These are phyloP conservation scores for Serilophus lunatus DNA, from an alignment of 2,113 vertebrate species.

Conservation along the genomic window DNA sequence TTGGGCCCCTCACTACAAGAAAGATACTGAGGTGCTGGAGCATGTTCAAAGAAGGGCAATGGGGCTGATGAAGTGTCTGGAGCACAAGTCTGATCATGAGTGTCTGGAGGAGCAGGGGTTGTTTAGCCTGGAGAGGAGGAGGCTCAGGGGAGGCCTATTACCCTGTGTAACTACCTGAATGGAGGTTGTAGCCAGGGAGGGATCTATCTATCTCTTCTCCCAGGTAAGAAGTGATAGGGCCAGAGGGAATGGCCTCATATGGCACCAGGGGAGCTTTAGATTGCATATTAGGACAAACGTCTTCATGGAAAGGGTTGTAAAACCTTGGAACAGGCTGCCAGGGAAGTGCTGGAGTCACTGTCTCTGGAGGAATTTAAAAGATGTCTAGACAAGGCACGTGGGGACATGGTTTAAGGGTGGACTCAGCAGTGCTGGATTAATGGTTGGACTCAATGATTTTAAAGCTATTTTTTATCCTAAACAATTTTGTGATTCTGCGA, in stretches of 20 bases:
- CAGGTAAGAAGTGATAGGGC: not conserved
- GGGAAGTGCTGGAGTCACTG: not conserved
- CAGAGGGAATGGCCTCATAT: not conserved
- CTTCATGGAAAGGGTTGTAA: not conserved
- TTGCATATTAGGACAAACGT: not conserved
- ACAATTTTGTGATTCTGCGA: not conserved
- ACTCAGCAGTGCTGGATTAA: not conserved
- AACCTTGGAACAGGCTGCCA: not conserved
- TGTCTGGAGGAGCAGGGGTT: not conserved
- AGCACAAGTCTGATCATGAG: too few species aligned
- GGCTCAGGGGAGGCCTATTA: not conserved
- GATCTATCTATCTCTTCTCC: fast-evolving
- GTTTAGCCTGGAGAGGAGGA: not conserved
- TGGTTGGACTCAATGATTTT: fast-evolving
- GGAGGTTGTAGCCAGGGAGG: not conserved
- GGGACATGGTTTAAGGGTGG: not conserved
- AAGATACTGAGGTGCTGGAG: not conserved
- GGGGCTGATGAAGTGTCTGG: not conserved
- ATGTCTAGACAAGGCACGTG: not conserved
- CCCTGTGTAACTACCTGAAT: not conserved
- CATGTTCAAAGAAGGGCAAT: not conserved
- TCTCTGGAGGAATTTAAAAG: not conserved
- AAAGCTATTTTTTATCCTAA: not conserved
- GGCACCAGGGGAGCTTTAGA: not conserved
- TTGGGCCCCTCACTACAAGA: not conserved